Evolutionary conservation across 2,888 invertebrate genomes (phyloP).

Genomic region (Amblyteles armatorius): DNA sequence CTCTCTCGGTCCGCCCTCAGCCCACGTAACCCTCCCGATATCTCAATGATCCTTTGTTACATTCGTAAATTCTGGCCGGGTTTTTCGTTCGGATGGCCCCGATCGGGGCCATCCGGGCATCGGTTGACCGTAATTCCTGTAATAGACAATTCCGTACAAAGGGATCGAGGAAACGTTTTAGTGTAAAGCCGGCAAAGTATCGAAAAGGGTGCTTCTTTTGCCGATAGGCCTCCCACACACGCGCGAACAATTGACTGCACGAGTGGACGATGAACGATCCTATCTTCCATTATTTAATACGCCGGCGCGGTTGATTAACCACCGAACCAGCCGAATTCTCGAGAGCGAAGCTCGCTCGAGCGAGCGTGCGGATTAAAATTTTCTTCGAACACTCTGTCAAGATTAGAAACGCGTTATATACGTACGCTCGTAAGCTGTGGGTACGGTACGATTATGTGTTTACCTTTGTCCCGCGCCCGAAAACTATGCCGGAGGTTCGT

Average conservation of each 20-base stretch:
- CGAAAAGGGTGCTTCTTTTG: conserved; percentile 24
- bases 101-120: conserved; percentile 28
- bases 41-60: conserved; percentile 59
- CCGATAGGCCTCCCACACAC: conserved; percentile 17
- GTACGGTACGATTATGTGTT: conserved; percentile 1
- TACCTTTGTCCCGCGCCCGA: conserved; percentile 11
- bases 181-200: conserved; percentile 24
- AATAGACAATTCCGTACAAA: conserved; percentile 60
- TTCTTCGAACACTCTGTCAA: conserved; percentile 29
- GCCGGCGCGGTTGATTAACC: conserved; percentile 30
- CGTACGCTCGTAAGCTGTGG: background rate
- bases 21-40: background rate
- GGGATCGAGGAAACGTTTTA: conserved; percentile 56
- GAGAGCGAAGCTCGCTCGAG: conserved; percentile 2
- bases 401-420: conserved; percentile 33
- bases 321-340: conserved; percentile 14
- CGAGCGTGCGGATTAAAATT: conserved; percentile 24
- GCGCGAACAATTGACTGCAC: conserved; percentile 10
- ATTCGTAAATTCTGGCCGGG: conserved; percentile 46
- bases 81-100: conserved; percentile 21
- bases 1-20: conserved; percentile 18
- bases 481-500: conserved; percentile 9
- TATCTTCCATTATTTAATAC: conserved; percentile 36
- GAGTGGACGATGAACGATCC: conserved; percentile 5
- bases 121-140: conserved; percentile 45